Evolutionary conservation across 2,797 vertebrate species (phyloP).

Genomic region (Oryzias sinensis): DNA sequence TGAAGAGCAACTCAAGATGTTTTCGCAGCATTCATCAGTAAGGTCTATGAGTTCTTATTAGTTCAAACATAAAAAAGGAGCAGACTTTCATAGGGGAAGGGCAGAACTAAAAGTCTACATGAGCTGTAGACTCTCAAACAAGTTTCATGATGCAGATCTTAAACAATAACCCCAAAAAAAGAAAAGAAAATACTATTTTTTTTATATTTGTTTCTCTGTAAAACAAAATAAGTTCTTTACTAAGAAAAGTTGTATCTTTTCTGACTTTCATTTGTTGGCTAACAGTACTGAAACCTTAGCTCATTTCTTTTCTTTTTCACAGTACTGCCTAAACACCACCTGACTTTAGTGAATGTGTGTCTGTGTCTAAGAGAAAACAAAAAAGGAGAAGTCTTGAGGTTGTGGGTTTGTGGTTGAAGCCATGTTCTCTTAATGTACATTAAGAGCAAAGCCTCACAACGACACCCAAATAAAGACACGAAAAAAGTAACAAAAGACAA

Average conservation of each 20-base stretch:
- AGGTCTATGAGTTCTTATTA: constrained; percentile 13
- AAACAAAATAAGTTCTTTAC: no score
- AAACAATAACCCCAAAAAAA: no score
- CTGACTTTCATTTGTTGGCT: no score
- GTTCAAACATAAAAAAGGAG: constrained; percentile 16
- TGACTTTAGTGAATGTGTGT: constrained; percentile 4
- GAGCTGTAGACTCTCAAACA: no score
- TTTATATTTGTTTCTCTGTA: no score
- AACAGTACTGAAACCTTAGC: no score
- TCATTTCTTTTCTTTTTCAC: constrained; percentile 19
- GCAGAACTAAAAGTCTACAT: no score
- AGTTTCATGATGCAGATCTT: no score
- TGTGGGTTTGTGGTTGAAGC: constrained; percentile 63
- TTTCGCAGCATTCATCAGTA: constrained; percentile 31
- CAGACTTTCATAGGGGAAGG: neutral
- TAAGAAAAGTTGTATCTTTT: no score
- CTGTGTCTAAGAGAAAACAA: constrained; percentile 8
- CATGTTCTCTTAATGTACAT: constrained; percentile 78
- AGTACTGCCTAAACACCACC: constrained; percentile 22
- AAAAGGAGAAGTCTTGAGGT: constrained; percentile 60
- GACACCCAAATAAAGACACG: constrained; percentile 71
- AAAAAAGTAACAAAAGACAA: constrained; percentile 76
- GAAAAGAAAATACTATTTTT: no score
- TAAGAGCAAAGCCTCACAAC: constrained; percentile 62
- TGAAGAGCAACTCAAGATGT: constrained; percentile 29